Base-by-base conservation (phyloP, 2,797 vertebrate species). In the Sebastes minor region DNA sequence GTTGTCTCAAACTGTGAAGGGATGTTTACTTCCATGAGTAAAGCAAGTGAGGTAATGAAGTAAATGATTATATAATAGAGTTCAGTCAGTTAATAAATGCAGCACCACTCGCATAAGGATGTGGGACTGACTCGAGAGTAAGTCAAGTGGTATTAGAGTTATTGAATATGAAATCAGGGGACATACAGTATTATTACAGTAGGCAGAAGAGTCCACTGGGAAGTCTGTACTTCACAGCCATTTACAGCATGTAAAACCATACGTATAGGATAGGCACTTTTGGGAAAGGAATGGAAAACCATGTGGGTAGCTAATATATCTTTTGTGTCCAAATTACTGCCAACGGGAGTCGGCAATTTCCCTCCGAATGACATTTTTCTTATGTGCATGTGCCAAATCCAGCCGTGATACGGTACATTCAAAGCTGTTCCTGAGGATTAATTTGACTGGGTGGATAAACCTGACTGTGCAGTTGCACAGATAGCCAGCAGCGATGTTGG, bases 391-490 rank as follows among this genome's bases (percentile, higher is more conserved):
- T 76, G 86, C 83, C 86, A 90, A 89, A 89, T 83, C 83, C 86
- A 85, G 70, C 68, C 61, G 70, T 28, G 83, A 86, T 81, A 71
- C 5, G 14, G 59, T 83, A 74, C 32, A 28, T 82, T 87, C 80
- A 90, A 88, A 90, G 80, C 75, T 81, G 81, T 78, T 88, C 76
- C 81, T 56, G 76, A 76, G 84, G 83, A 92, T 91, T 89, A 86
- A 85, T 88, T 84, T 88, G 76, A 89, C 83, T 91, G 66, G 78
- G 42, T 84, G 81, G 84, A 83, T 89, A 91, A 91, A 92, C 74
- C 82, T 79, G 82, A 88, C 85, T 74, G 82, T 84, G 81, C 83
- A 77, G 57, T 86, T 80, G 74, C 77, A 80, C 57, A 80, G 76
- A 90, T 82, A 85, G 78, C 86, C 85, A 86, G 81, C 81, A 77